A percentile compares a stretch with the other conserved stretches of the same genome.
phyloP scores from a whole-genome alignment of 2,113 vertebrate genomes.

The Orycteropus afer region DNA sequence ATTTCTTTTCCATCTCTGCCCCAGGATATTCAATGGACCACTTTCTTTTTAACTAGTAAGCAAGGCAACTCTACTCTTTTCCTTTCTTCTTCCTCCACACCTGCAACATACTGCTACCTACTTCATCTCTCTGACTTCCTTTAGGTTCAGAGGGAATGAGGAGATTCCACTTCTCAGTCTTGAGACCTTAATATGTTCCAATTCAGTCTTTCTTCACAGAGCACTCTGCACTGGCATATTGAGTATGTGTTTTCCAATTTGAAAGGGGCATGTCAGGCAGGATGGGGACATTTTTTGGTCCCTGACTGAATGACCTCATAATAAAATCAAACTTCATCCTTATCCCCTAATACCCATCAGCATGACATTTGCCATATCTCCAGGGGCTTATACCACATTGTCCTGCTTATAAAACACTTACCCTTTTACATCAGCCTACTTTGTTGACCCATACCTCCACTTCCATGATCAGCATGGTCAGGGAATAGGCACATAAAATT shows the following conservation, averaged over 20 bases:
- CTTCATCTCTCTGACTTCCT: background rate
- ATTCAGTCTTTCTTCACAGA: background rate
- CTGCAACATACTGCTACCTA: background rate
- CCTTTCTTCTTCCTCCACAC: background rate
- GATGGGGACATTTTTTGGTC: background rate
- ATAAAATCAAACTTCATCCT: background rate
- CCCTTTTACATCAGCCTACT: background rate
- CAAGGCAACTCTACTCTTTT: background rate
- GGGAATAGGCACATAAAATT: background rate
- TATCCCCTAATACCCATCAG: background rate
- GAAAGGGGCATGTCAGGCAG: background rate
- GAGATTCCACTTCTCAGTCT: background rate
- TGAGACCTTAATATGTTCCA: background rate
- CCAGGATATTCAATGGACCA: background rate
- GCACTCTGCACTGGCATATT: background rate
- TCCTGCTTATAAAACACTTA: background rate
- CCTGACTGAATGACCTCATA: background rate
- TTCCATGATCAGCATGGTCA: background rate
- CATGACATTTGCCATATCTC: background rate
- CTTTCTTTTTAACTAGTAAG: background rate
- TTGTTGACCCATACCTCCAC: background rate
- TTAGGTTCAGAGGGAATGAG: background rate
- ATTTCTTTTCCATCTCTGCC: background rate
- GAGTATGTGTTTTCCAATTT: background rate
- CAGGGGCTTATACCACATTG: background rate